Evolutionary conservation across 1,140 invertebrate genomes (phyloP), one percentile per base, ranked within the genome.

Genomic region (Nasonia vitripennis): DNA sequence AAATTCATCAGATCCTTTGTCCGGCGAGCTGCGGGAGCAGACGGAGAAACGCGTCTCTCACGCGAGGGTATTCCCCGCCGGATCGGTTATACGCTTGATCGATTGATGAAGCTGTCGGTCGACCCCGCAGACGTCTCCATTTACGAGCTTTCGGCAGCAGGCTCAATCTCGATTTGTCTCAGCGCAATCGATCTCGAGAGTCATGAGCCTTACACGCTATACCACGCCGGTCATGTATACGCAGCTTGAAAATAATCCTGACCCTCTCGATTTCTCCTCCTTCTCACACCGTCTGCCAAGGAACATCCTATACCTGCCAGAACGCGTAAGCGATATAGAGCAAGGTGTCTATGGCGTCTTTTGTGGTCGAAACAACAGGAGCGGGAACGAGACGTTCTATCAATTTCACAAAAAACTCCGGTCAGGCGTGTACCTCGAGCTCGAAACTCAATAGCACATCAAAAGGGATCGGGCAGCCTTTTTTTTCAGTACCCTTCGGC

Each of bases 371-470:
- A 73, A 81, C n/a, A 85, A 55, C 48, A 17, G 45, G 31, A 67
- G 68, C 10, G 7, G 41, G 45, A 48, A 31, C 45, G 20, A 68
- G 23, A 34, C 31, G 78, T 68, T 83, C 77, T 71, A 83, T 86
- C 86, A 41, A 81, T 86, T 86, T 86, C 81, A 81, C 73, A 78
- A 86, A 79, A 79, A 67, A 48, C 34, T 73, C 45, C 51, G 67
- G 7, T 51, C 48, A 5, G 20, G 31, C 71, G 73, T 67, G 74
- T 83, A 62, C 41, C 70, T 62, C 23, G 48, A 75, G 79, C 67
- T 77, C 51, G 79, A 80, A 86, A 86, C 62, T 67, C n/a, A 78
- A 84, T 86, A 86, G 81, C 78, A 70, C 70, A 83, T 86, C 81
- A 86, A 86, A 86, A 86, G 80, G 62, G 48, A 74, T 80, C 73